Evolutionary conservation across 1,140 invertebrate species (phyloP).

Genomic region (Scaptomyza pallida): DNA sequence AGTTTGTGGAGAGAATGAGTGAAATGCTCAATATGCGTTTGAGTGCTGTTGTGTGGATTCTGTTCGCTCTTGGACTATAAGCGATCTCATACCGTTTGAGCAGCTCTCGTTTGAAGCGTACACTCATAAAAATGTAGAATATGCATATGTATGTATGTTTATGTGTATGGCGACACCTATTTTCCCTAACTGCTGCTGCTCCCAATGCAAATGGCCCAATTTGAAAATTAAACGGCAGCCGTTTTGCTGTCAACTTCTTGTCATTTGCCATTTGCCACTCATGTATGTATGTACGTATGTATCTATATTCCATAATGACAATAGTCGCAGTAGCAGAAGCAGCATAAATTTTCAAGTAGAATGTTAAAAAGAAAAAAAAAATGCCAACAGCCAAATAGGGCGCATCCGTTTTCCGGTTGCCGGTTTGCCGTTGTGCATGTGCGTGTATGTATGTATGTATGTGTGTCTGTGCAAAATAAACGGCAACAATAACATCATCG

Average conservation of each 20-base stretch:
- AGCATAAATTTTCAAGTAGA: slow-evolving; percentile 1
- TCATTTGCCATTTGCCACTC: not conserved
- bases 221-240: slow-evolving; percentile 20
- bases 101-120: not conserved
- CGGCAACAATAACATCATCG: slow-evolving; percentile 24
- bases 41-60: no score
- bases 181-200: slow-evolving; percentile 43
- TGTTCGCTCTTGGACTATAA: no score
- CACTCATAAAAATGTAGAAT: slow-evolving; percentile 1
- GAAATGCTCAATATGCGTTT: no score
- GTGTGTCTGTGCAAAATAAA: slow-evolving; percentile 38
- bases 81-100: not conserved
- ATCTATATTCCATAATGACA: slow-evolving; percentile 9
- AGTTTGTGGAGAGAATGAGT: no score
- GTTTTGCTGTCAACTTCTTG: slow-evolving; percentile 15
- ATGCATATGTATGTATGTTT: no score
- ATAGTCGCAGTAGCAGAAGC: slow-evolving; percentile 6
- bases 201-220: slow-evolving; percentile 47
- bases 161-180: slow-evolving; percentile 57
- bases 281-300: not conserved
- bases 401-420: slow-evolving; percentile 71
- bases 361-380: no score
- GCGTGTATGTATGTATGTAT: no score
- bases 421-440: slow-evolving; percentile 9
- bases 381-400: slow-evolving; percentile 54